Base-by-base conservation (phyloP, 2,888 invertebrate species). In the Lepeophtheirus nordmannii region DNA sequence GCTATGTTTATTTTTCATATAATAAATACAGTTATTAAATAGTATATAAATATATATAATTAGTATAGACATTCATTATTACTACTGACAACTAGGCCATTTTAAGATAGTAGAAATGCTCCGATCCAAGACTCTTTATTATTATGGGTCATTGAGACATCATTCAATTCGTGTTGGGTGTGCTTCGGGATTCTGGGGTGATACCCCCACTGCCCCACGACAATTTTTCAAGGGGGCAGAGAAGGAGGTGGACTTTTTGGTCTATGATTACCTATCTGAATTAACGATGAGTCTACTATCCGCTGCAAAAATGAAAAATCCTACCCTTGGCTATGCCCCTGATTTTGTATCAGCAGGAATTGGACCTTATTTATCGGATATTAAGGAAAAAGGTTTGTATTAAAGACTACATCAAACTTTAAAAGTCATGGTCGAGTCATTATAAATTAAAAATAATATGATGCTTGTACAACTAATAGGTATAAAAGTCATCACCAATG, bases 161-260 rank as follows among this genome's bases (percentile, higher is more conserved):
- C 62, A 61, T 38, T 39, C 61, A 30, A 67, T 73, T 17, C 68
- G 72, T 46, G 72, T 73, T 46, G 73, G 78, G 23, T 79, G 79
- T 72, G 77, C 78, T 22, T 76, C 77, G 68, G 79, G 78, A 64
- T 79, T 79, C 72, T 79, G 79, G 78, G 79, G 79, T 39, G 79
- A 79, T 71, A 78, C 78, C 12, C 74, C 78, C 11, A 76, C 76
- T 64, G 75, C 78, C 69, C 76, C 77, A 56, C 59, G 58, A 17
- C 63, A 57, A 64, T 68, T 62, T 57, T 70, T 67, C 80, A 80
- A 71, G 74, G 85, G 85, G 68, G 76, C 76, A 61, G 73, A 77
- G 68, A 73, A 75, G 23, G 79, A 82, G 67, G 72, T 74, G 67
- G 82, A 83, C 72, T 78, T 78, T 72, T 73, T 78, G 53, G 77